phyloP scores from a whole-genome alignment of 2,797 vertebrate species.

The Sus cebifrons region DNA sequence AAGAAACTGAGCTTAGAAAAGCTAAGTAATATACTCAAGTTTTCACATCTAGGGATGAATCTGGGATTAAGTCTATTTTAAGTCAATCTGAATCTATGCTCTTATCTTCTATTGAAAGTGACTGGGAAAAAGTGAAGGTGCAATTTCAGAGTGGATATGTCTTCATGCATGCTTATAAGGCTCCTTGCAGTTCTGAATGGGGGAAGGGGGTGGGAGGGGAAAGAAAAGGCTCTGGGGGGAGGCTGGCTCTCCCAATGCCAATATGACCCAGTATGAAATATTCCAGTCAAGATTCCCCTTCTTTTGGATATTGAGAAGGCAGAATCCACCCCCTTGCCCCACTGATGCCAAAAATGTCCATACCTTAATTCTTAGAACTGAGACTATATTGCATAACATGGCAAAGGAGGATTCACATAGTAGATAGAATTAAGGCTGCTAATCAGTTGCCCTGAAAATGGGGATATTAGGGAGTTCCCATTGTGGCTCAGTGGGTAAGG shows the following conservation, averaged over 20 bases:
- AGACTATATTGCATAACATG: background rate
- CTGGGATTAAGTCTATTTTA: background rate
- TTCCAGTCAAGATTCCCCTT: background rate
- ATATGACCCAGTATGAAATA: background rate
- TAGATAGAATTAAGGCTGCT: background rate
- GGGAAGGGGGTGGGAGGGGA: accelerated
- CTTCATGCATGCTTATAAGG: background rate
- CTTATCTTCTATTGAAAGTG: background rate
- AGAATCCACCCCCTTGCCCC: background rate
- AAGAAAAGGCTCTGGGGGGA: background rate
- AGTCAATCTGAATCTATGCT: background rate
- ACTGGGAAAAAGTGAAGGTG: background rate
- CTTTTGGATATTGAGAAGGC: background rate
- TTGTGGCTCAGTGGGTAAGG: too few species aligned
- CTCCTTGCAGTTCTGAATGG: background rate
- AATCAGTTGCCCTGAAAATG: background rate
- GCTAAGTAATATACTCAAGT: background rate
- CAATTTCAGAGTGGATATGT: background rate
- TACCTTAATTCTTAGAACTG: background rate
- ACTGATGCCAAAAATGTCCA: background rate
- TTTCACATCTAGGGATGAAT: background rate
- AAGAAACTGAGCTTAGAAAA: constrained; percentile 39
- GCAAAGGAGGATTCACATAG: background rate
- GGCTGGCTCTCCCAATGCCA: background rate
- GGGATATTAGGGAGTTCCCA: background rate